Conservation (phyloP, 2,888 invertebrate genomes). For the Nomada goodeniana region DNA sequence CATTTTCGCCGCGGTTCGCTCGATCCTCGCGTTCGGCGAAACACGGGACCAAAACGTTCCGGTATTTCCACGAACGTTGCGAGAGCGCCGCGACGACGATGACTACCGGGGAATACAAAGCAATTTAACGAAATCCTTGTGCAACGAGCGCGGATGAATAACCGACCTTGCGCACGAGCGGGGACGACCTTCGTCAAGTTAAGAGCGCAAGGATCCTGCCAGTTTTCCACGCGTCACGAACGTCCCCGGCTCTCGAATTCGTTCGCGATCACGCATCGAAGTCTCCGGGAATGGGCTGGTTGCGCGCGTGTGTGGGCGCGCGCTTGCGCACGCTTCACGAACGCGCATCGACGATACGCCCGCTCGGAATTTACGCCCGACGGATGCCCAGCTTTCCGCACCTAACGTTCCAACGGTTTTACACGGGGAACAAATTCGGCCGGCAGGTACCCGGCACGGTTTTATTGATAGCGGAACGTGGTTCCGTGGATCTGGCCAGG, state of each 20-base stretch:
- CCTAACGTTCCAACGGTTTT: constrained; percentile 3
- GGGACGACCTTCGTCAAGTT: constrained; percentile 68
- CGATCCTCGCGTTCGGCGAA: not conserved
- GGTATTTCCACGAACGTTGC: constrained; percentile 47
- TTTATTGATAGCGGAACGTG: too few species aligned
- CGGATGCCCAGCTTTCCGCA: constrained; percentile 13
- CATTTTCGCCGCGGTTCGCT: not conserved
- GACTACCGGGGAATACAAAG: constrained; percentile 69
- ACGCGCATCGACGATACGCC: constrained; percentile 5
- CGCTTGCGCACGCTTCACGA: not conserved
- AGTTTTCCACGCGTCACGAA: constrained; percentile 64
- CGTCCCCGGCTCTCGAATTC: constrained; percentile 51
- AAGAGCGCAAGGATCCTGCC: constrained; percentile 67
- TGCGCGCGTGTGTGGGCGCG: not conserved
- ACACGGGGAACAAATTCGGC: not conserved
- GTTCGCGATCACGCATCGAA: constrained; percentile 50
- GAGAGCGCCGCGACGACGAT: constrained; percentile 43
- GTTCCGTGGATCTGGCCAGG: too few species aligned
- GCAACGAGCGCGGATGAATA: constrained; percentile 74
- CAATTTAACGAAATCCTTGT: constrained; percentile 74
- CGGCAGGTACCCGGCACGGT: too few species aligned
- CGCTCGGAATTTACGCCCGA: constrained; percentile 20
- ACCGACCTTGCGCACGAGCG: constrained; percentile 72
- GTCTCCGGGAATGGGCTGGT: constrained; percentile 29
- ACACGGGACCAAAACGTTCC: constrained; percentile 34